Conservation (phyloP, 2,113 vertebrate genomes). For the Fregata magnificens region DNA sequence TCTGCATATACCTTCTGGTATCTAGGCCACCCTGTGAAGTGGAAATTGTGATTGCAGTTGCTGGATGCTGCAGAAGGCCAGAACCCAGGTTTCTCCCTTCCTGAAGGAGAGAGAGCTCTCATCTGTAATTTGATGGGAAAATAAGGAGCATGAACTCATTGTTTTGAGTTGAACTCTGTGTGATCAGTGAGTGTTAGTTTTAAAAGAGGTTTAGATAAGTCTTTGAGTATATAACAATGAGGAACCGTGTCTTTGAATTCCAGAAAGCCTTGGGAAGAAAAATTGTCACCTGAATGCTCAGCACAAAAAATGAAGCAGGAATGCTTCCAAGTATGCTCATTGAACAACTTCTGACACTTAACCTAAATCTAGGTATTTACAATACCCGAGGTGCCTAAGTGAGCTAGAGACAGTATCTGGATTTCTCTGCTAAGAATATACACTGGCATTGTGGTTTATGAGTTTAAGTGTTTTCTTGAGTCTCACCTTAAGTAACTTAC, state of each 20-base stretch:
- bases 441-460: not conserved
- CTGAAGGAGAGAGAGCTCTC: not conserved
- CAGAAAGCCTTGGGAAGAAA: not conserved
- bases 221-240: not conserved
- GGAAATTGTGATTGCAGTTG: not conserved
- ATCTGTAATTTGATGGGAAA: not conserved
- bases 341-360: not conserved
- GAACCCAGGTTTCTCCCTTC: not conserved
- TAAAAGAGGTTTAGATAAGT: not conserved
- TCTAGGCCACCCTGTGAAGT: not conserved
- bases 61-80: not conserved
- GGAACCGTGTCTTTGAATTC: not conserved
- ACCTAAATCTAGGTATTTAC: not conserved
- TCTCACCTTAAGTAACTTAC: not conserved
- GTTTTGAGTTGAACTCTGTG: not conserved
- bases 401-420: not conserved
- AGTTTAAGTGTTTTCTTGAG: not conserved
- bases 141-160: not conserved
- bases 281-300: not conserved
- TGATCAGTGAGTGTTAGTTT: not conserved
- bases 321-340: not conserved
- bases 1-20: too few relatives aligned
- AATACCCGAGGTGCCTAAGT: not conserved
- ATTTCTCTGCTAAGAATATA: not conserved
- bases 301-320: not conserved